Percentiles rank a stretch among this genome's conserved stretches.
phyloP scores from a whole-genome alignment of 2,113 vertebrate species.

The Gallinago jamesoni region DNA sequence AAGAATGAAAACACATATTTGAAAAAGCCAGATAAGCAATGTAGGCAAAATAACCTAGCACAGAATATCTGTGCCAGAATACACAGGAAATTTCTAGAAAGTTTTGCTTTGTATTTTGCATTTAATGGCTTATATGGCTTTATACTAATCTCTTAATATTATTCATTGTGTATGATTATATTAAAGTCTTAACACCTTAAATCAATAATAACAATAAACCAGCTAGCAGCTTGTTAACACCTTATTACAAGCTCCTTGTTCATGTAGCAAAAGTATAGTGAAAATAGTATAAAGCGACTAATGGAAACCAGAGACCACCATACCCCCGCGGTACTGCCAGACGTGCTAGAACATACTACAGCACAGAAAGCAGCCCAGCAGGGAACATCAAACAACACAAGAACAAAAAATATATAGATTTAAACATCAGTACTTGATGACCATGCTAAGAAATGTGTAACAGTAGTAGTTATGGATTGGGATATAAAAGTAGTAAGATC shows the following conservation, averaged over 20 bases:
- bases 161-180: slow-evolving; percentile 19
- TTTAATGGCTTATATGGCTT: not conserved
- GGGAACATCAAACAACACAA: not conserved
- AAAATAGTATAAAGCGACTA: slow-evolving; percentile 21
- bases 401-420: not conserved
- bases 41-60: not conserved
- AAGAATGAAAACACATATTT: not conserved
- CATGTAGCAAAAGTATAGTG: not conserved
- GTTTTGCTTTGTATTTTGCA: not conserved
- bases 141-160: slow-evolving; percentile 32
- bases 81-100: not conserved
- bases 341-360: not conserved
- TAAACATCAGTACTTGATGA: not conserved
- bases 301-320: slow-evolving; percentile 58
- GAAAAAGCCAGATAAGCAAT: not conserved
- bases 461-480: not conserved
- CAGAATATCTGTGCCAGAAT: not conserved
- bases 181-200: slow-evolving; percentile 60
- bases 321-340: not conserved
- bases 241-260: slow-evolving; percentile 56
- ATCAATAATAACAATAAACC: slow-evolving; percentile 49
- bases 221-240: slow-evolving; percentile 65
- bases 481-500: not conserved
- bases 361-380: not conserved
- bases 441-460: rapidly evolving